Conservation (phyloP, 2,113 vertebrate genomes). For the Tauraco erythrolophus region DNA sequence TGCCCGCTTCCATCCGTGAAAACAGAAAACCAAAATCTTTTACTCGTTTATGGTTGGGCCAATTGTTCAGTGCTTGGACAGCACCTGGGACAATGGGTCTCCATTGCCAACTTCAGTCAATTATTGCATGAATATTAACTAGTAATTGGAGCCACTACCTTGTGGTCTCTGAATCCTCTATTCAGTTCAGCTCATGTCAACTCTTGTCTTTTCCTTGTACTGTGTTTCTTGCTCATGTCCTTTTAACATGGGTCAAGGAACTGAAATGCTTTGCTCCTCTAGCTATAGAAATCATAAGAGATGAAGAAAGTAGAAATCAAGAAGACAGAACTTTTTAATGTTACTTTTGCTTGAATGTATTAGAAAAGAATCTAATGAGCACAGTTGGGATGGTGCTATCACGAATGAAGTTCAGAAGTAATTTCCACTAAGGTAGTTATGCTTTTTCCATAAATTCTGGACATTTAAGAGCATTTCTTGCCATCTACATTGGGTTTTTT, state of each 20-base stretch:
- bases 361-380: background rate
- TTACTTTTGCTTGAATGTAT: background rate
- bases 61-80: background rate
- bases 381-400: background rate
- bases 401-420: background rate
- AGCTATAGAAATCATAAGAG: background rate
- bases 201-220: background rate
- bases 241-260: background rate
- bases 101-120: background rate
- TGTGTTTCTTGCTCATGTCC: background rate
- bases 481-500: background rate
- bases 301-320: background rate
- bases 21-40: background rate
- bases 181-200: background rate
- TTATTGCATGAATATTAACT: background rate
- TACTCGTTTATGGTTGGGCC: background rate
- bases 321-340: background rate
- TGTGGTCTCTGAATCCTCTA: background rate
- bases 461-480: background rate
- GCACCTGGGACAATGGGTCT: background rate
- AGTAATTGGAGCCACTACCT: background rate
- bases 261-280: background rate
- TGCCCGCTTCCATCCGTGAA: background rate
- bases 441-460: background rate
- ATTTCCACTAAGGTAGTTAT: background rate